These are phyloP conservation scores for Gymnorhina tibicen DNA, from an alignment of 2,113 vertebrate species.

Conservation along the genomic window DNA sequence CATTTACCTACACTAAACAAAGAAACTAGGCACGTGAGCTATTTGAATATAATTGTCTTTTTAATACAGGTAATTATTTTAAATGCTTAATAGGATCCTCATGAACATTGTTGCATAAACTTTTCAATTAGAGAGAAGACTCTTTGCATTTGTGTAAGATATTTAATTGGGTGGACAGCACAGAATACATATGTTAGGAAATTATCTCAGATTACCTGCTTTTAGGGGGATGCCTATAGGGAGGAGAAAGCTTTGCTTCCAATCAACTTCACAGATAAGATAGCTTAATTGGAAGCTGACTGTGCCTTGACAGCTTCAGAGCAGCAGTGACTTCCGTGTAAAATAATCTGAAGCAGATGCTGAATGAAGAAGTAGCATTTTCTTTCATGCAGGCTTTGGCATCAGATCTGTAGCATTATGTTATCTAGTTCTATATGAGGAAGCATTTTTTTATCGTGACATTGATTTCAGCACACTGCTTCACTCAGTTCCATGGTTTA, in stretches of 20 bases:
- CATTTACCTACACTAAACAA: background rate
- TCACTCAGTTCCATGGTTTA: background rate
- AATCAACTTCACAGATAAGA: constrained; percentile 11
- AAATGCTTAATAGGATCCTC: background rate
- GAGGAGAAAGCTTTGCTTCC: constrained; percentile 20
- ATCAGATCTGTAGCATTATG: background rate
- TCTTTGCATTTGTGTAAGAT: background rate
- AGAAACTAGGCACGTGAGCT: background rate
- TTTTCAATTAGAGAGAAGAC: background rate
- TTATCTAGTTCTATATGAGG: background rate
- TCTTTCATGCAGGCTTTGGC: constrained; percentile 2
- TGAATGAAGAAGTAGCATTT: constrained; percentile 8
- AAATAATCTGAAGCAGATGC: constrained; percentile 47
- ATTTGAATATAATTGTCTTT: constrained; percentile 32
- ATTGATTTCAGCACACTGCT: background rate
- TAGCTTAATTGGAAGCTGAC: constrained; percentile 40
- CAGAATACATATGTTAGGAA: background rate
- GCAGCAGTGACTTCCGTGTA: constrained; percentile 42
- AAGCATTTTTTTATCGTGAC: background rate
- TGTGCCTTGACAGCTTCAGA: constrained; percentile 37
- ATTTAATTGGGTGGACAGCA: constrained; percentile 10
- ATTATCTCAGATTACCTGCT: background rate
- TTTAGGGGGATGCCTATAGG: background rate
- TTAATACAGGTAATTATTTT: constrained; percentile 19
- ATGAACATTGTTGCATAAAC: constrained; percentile 16